phyloP scores from a whole-genome alignment of 2,888 invertebrate genomes.

The Homarus gammarus region DNA sequence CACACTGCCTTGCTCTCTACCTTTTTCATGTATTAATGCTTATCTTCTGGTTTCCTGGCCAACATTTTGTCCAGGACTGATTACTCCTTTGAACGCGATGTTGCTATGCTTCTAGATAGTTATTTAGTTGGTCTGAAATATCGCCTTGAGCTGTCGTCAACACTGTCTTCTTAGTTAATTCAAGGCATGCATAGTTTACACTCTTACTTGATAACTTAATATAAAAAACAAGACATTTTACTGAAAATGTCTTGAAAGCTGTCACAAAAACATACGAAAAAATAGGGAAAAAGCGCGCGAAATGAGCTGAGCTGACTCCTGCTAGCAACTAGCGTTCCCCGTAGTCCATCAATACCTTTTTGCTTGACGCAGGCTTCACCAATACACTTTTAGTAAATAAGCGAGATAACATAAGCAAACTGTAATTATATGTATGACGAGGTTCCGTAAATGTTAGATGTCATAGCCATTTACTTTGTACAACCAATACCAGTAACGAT shows the following conservation, averaged over 20 bases:
- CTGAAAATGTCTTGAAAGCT: conserved; percentile 18
- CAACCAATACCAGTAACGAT: neutral
- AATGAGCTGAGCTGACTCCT: conserved; percentile 10
- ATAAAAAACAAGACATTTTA: neutral
- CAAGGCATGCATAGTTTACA: neutral
- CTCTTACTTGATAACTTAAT: neutral
- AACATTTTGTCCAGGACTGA: neutral
- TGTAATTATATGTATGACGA: neutral
- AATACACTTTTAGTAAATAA: neutral
- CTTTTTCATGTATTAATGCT: neutral
- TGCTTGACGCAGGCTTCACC: neutral
- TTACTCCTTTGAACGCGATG: conserved; percentile 16
- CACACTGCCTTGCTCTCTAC: too few species aligned
- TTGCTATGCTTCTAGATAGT: conserved; percentile 14
- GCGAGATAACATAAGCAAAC: too few species aligned
- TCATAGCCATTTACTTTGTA: neutral
- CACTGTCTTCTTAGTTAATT: neutral
- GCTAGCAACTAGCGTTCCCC: conserved; percentile 14
- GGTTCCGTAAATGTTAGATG: neutral
- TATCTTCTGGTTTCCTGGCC: neutral
- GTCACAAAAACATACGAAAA: neutral
- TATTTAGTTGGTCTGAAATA: neutral
- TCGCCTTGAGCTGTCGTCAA: conserved; percentile 2
- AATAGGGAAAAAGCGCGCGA: conserved; percentile 50
- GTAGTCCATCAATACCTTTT: conserved; percentile 19